Evolutionary conservation across 1,140 invertebrate species (phyloP).

Genomic region (Pollicipes pollicipes): DNA sequence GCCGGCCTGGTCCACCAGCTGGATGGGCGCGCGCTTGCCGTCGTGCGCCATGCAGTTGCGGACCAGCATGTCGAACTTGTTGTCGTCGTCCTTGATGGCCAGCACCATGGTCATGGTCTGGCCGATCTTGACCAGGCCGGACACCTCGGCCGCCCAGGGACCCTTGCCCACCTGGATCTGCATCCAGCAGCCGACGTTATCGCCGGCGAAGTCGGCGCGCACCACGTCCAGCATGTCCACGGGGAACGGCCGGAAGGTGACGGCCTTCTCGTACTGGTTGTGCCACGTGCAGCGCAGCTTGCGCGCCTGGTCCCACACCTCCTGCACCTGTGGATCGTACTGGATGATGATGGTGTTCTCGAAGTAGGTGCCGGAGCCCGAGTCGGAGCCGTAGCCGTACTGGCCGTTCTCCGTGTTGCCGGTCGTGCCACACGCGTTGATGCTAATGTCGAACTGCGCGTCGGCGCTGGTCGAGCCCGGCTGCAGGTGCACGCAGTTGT

Average conservation of each 20-base stretch:
- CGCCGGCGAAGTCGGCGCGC: slow-evolving; percentile 77
- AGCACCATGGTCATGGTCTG: no score
- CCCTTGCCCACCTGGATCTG: slow-evolving; percentile 60
- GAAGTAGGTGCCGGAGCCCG: slow-evolving; percentile 79
- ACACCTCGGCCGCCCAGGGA: slow-evolving; percentile 87
- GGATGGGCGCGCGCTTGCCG: slow-evolving; percentile 82
- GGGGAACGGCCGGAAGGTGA: slow-evolving; percentile 82
- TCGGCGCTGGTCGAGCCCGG: slow-evolving; percentile 65
- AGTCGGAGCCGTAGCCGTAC: slow-evolving; percentile 53
- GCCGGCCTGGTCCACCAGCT: slow-evolving; percentile 78
- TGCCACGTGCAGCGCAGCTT: slow-evolving; percentile 88
- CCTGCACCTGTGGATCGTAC: slow-evolving; percentile 85
- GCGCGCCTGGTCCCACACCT: slow-evolving; percentile 87
- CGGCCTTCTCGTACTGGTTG: slow-evolving; percentile 86
- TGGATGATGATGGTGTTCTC: slow-evolving; percentile 89
- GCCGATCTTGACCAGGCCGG: slow-evolving; percentile 81
- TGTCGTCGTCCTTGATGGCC: no score
- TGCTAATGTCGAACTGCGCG: slow-evolving; percentile 75
- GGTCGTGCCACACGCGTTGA: slow-evolving; percentile 75
- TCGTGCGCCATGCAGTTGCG: slow-evolving; percentile 87
- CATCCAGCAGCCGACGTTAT: slow-evolving; percentile 81
- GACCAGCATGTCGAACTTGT: no score
- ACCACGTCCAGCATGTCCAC: slow-evolving; percentile 91
- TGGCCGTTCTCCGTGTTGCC: slow-evolving; percentile 75
- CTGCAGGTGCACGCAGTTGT: slow-evolving; percentile 76